A percentile compares a stretch with the other conserved stretches of the same genome.
These are phyloP conservation scores for Agrochola lychnidis DNA, from an alignment of 2,888 invertebrate species.

Conservation along the genomic window DNA sequence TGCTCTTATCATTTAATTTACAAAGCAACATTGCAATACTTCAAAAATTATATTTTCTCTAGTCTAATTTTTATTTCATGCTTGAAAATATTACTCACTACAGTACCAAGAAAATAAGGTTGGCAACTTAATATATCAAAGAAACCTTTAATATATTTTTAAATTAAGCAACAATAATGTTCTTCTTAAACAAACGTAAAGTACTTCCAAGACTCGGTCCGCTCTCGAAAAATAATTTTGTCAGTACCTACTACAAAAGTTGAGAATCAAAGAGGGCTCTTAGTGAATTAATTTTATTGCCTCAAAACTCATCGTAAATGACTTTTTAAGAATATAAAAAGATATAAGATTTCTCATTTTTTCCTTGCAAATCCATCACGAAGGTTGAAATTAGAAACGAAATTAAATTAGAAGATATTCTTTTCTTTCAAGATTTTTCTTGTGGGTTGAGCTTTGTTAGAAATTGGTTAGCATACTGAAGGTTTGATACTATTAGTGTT, in stretches of 20 bases:
- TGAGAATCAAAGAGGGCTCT: slow-evolving; percentile 60
- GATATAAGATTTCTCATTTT: slow-evolving; percentile 35
- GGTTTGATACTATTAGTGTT: neutral
- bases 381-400: slow-evolving; percentile 42
- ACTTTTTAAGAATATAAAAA: slow-evolving; percentile 46
- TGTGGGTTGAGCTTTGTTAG: slow-evolving; percentile 4
- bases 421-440: slow-evolving; percentile 27
- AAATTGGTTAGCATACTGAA: neutral
- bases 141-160: slow-evolving; percentile 44
- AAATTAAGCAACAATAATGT: slow-evolving; percentile 54
- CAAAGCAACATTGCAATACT: slow-evolving; percentile 23
- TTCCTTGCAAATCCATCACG: slow-evolving; percentile 48
- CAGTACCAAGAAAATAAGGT: slow-evolving; percentile 12
- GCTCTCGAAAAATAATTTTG: slow-evolving; percentile 52
- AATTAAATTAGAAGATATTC: slow-evolving; percentile 48
- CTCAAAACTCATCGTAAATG: slow-evolving; percentile 59
- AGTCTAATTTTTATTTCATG: neutral
- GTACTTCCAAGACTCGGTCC: slow-evolving; percentile 36
- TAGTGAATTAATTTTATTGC: slow-evolving; percentile 66
- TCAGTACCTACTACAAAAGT: slow-evolving; percentile 43
- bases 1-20: slow-evolving; percentile 6
- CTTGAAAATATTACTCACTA: neutral
- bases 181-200: slow-evolving; percentile 49
- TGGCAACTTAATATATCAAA: slow-evolving; percentile 34
- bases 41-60: neutral